These are phyloP conservation scores for Caenorhabditis japonica DNA, from an alignment of 2,888 invertebrate genomes.

Conservation along the genomic window DNA sequence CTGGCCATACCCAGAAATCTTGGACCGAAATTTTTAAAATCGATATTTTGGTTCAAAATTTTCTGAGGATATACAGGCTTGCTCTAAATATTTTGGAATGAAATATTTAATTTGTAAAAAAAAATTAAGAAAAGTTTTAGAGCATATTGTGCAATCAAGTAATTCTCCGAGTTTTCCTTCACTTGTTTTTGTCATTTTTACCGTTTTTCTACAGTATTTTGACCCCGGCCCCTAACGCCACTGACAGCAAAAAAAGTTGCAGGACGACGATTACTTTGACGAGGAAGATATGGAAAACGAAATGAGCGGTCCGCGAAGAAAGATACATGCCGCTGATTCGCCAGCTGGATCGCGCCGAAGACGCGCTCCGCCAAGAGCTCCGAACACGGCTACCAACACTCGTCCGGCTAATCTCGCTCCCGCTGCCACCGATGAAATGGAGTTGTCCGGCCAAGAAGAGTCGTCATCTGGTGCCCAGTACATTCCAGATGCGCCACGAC, in stretches of 20 bases:
- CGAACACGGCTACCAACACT: not conserved
- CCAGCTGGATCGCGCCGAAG: slow-evolving; percentile 26
- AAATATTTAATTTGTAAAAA: too few species aligned
- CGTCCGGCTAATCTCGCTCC: not conserved
- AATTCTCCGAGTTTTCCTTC: too few species aligned
- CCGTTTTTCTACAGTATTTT: too few species aligned
- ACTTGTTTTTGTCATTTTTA: too few species aligned
- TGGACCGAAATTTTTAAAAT: too few species aligned
- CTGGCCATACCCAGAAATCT: too few species aligned
- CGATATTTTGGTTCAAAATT: too few species aligned
- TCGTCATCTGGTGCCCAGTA: slow-evolving; percentile 4
- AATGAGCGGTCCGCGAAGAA: slow-evolving; percentile 43
- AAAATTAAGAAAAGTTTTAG: too few species aligned
- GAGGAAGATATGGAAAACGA: slow-evolving; percentile 43
- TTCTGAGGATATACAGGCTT: too few species aligned
- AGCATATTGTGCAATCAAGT: too few species aligned
- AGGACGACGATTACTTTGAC: slow-evolving; percentile 43
- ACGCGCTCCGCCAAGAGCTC: slow-evolving; percentile 26
- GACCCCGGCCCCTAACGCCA: too few species aligned
- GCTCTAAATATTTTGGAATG: too few species aligned
- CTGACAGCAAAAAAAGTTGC: not conserved
- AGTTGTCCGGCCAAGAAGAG: slow-evolving; percentile 22
- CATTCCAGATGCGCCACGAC: slow-evolving; percentile 46
- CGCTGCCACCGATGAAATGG: slow-evolving; percentile 29
- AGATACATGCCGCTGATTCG: slow-evolving; percentile 52